A percentile compares a stretch with the other conserved stretches of the same genome.
phyloP scores from a whole-genome alignment of 2,113 vertebrate species.

The Neogale vison region DNA sequence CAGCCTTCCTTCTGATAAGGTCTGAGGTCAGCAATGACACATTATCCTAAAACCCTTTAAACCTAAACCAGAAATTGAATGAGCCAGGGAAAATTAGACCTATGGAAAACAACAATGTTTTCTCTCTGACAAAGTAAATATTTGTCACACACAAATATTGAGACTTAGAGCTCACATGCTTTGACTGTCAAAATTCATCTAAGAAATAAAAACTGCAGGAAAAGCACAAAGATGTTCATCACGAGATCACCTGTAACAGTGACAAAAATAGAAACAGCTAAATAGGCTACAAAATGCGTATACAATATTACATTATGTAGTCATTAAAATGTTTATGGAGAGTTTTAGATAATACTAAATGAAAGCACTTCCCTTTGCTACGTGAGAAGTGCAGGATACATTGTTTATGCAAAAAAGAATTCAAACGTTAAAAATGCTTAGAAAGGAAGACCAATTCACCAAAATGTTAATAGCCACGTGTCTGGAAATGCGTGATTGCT shows the following conservation, averaged over 20 bases:
- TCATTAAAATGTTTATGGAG: background rate
- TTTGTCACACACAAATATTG: background rate
- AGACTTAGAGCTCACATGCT: background rate
- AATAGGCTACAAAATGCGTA: background rate
- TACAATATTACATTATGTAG: background rate
- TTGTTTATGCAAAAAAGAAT: constrained; percentile 24
- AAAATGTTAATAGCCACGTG: background rate
- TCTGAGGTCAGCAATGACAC: background rate
- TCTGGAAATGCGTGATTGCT: background rate
- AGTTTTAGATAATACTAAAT: constrained; percentile 15
- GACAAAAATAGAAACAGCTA: background rate
- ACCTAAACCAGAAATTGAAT: background rate
- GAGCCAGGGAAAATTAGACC: background rate
- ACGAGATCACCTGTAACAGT: background rate
- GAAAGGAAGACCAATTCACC: background rate
- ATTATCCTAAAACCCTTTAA: background rate
- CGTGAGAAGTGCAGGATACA: background rate
- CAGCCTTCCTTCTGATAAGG: background rate
- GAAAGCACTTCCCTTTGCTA: background rate
- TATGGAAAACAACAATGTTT: background rate
- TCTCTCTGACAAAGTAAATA: background rate
- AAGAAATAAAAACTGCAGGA: background rate
- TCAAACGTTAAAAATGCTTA: background rate
- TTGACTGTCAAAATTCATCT: background rate
- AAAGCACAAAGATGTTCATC: background rate